Conservation (phyloP, 2,113 vertebrate species). For the Eidolon helvum region DNA sequence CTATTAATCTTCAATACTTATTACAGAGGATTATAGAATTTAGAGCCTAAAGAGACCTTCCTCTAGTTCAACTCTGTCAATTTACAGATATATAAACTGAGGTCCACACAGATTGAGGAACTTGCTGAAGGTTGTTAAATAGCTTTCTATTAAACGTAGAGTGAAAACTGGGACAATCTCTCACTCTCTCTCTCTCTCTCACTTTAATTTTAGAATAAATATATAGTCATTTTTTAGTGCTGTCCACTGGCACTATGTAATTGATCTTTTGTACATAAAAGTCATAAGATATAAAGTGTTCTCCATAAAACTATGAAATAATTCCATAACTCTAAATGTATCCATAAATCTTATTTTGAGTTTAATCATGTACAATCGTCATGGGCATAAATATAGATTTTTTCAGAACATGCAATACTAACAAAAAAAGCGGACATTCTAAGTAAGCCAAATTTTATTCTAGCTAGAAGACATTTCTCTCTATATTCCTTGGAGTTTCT, state of each 20-base stretch:
- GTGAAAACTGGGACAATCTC: background rate
- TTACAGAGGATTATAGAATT: background rate
- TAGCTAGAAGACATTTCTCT: background rate
- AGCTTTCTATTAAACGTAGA: background rate
- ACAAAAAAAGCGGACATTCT: background rate
- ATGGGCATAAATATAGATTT: constrained; percentile 7
- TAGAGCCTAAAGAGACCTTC: background rate
- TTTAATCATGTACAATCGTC: background rate
- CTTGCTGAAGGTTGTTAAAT: background rate
- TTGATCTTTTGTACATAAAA: background rate
- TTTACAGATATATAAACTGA: background rate
- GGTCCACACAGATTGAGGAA: background rate
- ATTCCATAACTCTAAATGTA: background rate
- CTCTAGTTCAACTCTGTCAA: background rate
- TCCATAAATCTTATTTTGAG: background rate
- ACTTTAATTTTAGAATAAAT: background rate
- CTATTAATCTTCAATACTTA: background rate
- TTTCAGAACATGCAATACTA: background rate
- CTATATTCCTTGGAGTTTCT: background rate
- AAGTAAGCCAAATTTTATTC: background rate
- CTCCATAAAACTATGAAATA: background rate
- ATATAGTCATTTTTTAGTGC: background rate
- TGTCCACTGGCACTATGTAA: background rate
- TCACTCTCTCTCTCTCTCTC: background rate
- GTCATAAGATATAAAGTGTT: background rate